Percentiles rank a stretch among this genome's conserved stretches.
These are phyloP conservation scores for Sula dactylatra DNA, from an alignment of 2,113 vertebrate species.

Conservation along the genomic window DNA sequence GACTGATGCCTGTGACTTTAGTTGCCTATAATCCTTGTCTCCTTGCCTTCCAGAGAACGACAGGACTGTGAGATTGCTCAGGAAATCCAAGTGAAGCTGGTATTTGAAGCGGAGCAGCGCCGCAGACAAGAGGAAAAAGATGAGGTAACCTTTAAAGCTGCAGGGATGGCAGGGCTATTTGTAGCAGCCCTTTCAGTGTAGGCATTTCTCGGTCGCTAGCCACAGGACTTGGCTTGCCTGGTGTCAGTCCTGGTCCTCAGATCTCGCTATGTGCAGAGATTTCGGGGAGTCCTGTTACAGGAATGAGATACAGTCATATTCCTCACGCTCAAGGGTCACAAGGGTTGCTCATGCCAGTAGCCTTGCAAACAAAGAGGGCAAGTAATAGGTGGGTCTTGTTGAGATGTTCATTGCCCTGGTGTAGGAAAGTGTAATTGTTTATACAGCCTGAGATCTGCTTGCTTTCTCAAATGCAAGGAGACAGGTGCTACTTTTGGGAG, in stretches of 20 bases:
- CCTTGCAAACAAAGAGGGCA: not conserved
- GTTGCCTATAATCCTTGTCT: not conserved
- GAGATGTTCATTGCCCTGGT: not conserved
- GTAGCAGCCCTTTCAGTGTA: not conserved
- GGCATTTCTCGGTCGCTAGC: not conserved
- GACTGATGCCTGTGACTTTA: not conserved
- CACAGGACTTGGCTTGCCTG: not conserved
- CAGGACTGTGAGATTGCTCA: constrained; percentile 93
- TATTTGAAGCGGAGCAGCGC: constrained; percentile 86
- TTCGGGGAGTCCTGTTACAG: not conserved
- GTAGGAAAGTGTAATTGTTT: not conserved
- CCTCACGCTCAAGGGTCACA: not conserved
- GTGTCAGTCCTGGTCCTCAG: not conserved
- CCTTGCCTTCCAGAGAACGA: constrained; percentile 79
- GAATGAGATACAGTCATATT: not conserved
- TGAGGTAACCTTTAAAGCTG: constrained; percentile 73
- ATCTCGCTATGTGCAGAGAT: not conserved
- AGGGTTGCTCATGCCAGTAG: not conserved
- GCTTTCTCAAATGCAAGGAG: not conserved
- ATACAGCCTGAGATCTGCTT: not conserved
- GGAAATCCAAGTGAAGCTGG: constrained; percentile 92
- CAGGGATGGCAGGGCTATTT: not conserved
- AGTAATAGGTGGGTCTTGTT: not conserved
- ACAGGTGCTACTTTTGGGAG: not conserved
- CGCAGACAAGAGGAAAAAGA: constrained; percentile 92